phyloP scores from a whole-genome alignment of 2,797 vertebrate species.

The Manis pentadactyla region DNA sequence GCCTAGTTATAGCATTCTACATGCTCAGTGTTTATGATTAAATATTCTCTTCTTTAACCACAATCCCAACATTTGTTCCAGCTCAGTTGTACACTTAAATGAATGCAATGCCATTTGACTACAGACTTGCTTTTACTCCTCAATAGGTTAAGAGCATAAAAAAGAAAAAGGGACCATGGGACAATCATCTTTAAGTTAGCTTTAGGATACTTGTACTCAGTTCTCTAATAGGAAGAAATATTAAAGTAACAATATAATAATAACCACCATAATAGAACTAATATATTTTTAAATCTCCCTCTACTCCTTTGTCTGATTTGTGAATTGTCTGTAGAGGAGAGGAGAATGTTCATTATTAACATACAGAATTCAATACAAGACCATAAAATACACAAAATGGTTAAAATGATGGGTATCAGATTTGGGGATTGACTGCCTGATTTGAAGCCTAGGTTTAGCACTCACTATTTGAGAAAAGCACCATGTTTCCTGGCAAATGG shows the following conservation, averaged over 20 bases:
- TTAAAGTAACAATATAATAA: conserved; percentile 24
- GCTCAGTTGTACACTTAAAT: not conserved
- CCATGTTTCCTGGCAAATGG: not conserved
- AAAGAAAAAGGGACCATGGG: not conserved
- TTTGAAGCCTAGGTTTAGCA: not conserved
- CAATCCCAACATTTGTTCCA: not conserved
- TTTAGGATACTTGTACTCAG: not conserved
- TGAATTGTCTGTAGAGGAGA: not conserved
- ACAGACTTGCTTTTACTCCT: not conserved
- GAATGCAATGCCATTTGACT: not conserved
- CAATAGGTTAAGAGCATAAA: not conserved
- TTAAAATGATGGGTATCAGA: not conserved
- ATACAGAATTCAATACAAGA: not conserved
- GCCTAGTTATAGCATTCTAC: not conserved
- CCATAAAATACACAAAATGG: not conserved
- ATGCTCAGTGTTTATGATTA: not conserved
- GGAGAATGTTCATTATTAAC: not conserved
- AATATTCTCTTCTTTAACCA: not conserved
- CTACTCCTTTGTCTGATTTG: not conserved
- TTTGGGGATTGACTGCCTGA: not conserved
- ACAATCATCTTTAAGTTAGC: not conserved
- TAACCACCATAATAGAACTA: not conserved
- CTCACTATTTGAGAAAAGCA: not conserved
- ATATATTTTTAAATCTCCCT: not conserved
- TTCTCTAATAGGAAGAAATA: not conserved